These are phyloP conservation scores for Percopsis transmontana DNA, from an alignment of 2,113 vertebrate species.

Conservation along the genomic window DNA sequence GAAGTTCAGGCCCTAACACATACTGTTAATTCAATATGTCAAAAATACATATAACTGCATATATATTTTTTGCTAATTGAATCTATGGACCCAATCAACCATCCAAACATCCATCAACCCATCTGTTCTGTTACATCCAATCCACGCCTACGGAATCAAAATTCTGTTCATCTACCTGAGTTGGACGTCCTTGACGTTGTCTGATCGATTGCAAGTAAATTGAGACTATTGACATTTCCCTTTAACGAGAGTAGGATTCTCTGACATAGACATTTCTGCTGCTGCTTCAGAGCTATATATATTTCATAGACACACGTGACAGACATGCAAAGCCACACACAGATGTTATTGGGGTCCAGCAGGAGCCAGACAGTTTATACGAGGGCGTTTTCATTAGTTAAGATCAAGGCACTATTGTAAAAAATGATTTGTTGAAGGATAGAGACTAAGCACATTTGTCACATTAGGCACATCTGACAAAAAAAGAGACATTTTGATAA, in stretches of 20 bases:
- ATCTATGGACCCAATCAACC: conserved; percentile 5
- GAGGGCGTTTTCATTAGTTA: not conserved
- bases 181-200: conserved; percentile 45
- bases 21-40: too few species aligned
- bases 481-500: too few species aligned
- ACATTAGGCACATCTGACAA: too few species aligned
- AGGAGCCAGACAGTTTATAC: conserved; percentile 13
- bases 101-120: not conserved
- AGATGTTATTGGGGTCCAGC: not conserved
- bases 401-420: not conserved
- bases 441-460: not conserved
- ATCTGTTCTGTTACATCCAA: not conserved
- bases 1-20: too few species aligned
- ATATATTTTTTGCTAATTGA: not conserved
- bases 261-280: not conserved
- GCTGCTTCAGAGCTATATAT: conserved; percentile 18
- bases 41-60: too few species aligned
- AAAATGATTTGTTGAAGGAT: not conserved
- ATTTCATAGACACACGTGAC: not conserved
- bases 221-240: conserved; percentile 52
- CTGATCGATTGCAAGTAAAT: conserved; percentile 52
- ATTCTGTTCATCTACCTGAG: conserved; percentile 48
- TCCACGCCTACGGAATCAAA: conserved; percentile 26
- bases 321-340: not conserved
- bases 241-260: conserved; percentile 39